A percentile compares a stretch with the other conserved stretches of the same genome.
Conservation (phyloP, 1,140 invertebrate species). For the Scaptomyza pallida region DNA sequence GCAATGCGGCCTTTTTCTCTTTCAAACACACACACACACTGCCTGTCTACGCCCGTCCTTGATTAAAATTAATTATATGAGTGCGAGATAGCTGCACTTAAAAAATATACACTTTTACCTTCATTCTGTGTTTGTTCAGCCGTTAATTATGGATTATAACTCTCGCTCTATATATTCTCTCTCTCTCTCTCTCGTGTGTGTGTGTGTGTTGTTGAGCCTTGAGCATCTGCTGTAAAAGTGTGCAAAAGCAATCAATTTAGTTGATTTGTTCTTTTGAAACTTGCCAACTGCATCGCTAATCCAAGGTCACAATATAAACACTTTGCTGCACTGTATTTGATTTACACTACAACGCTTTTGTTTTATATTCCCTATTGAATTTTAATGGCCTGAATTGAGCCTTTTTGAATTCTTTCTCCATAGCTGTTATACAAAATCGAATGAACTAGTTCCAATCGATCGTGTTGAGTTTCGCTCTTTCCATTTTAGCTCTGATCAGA, state of each 20-base stretch:
- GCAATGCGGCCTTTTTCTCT: neutral
- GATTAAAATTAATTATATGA: constrained; percentile 70
- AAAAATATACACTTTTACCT: neutral
- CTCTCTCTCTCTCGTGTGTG: neutral
- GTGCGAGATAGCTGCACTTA: neutral
- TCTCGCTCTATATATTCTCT: neutral
- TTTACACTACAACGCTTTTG: constrained; percentile 6
- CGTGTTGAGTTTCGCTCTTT: too few species aligned
- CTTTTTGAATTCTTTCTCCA: too few species aligned
- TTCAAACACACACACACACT: too few species aligned
- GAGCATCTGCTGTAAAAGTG: neutral
- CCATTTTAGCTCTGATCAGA: neutral
- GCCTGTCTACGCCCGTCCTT: constrained; percentile 39
- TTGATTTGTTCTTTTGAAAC: constrained; percentile 3
- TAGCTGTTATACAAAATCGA: too few species aligned
- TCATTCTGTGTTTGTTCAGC: constrained; percentile 10
- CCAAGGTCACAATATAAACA: constrained; percentile 8
- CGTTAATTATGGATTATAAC: constrained; percentile 34
- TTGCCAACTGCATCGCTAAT: constrained; percentile 18
- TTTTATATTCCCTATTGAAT: neutral
- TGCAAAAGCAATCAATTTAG: constrained; percentile 40
- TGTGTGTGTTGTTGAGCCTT: too few species aligned
- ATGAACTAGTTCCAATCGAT: too few species aligned
- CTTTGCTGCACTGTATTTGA: neutral
- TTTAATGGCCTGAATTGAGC: neutral